These are phyloP conservation scores for Pseudocheirus occidentalis DNA, from an alignment of 2,797 vertebrate genomes.

Conservation along the genomic window DNA sequence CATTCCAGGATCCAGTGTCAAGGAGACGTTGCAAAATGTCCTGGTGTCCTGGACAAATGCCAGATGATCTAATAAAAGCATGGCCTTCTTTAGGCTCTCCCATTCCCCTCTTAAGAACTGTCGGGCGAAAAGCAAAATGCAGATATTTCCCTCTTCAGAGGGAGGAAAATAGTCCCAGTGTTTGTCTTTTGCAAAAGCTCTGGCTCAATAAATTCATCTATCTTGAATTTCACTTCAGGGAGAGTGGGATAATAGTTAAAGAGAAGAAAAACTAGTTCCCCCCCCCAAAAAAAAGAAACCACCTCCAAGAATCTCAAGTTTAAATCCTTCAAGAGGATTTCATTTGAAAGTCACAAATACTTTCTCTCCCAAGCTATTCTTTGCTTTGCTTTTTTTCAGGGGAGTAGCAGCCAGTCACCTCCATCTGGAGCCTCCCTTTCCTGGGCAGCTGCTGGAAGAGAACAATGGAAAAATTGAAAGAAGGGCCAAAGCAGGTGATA, in stretches of 20 bases:
- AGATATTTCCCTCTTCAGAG: not conserved
- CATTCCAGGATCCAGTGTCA: not conserved
- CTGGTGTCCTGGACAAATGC: constrained; percentile 1
- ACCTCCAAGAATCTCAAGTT: not conserved
- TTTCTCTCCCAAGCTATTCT: not conserved
- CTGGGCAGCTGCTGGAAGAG: not conserved
- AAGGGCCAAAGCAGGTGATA: not conserved
- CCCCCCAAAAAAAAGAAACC: not conserved
- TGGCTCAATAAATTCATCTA: not conserved
- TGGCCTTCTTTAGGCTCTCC: not conserved
- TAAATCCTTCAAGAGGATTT: not conserved
- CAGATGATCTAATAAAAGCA: not conserved
- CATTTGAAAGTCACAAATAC: not conserved
- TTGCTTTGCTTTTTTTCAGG: not conserved
- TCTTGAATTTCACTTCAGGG: not conserved
- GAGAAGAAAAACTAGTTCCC: not conserved
- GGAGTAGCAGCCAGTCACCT: not conserved
- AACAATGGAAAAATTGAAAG: not conserved
- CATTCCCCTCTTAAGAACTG: not conserved
- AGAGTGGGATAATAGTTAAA: not conserved
- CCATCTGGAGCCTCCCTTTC: not conserved
- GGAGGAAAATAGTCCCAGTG: not conserved
- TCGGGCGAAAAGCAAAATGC: not conserved
- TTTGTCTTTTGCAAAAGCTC: not conserved
- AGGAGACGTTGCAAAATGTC: not conserved